These are phyloP conservation scores for Ganaspis sp. DNA, from an alignment of 1,140 invertebrate species.

Conservation along the genomic window DNA sequence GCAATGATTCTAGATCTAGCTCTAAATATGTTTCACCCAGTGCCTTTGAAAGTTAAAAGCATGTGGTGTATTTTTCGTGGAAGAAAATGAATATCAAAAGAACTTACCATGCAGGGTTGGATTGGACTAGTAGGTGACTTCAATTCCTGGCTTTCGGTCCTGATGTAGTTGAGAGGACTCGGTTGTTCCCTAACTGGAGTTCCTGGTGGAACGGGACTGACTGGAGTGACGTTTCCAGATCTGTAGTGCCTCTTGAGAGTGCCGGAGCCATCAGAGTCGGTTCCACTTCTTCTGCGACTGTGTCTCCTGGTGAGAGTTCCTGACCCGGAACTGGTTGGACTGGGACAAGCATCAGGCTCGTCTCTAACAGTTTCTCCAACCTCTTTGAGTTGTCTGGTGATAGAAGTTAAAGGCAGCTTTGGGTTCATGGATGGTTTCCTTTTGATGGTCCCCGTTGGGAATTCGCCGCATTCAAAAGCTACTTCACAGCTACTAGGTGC, in stretches of 20 bases:
- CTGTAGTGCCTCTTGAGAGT: slow-evolving; percentile 79
- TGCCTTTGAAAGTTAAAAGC: no score
- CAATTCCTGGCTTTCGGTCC: slow-evolving; percentile 67
- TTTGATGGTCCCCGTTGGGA: slow-evolving; percentile 86
- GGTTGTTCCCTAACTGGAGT: slow-evolving; percentile 76
- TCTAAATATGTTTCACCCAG: no score
- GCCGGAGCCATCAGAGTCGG: slow-evolving; percentile 79
- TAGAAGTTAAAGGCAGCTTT: slow-evolving; percentile 92
- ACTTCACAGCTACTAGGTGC: slow-evolving; percentile 82
- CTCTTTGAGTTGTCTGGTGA: slow-evolving; percentile 91
- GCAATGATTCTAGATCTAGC: no score
- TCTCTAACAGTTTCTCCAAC: slow-evolving; percentile 82
- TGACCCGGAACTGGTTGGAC: slow-evolving; percentile 71
- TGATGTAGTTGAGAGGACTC: slow-evolving; percentile 69
- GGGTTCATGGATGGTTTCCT: slow-evolving; percentile 92
- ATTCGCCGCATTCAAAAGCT: slow-evolving; percentile 73
- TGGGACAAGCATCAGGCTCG: slow-evolving; percentile 71
- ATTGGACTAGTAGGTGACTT: slow-evolving; percentile 74
- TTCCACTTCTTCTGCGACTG: slow-evolving; percentile 78
- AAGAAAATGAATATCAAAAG: no score
- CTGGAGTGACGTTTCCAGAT: slow-evolving; percentile 76
- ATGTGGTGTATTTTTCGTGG: no score
- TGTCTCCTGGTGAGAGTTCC: slow-evolving; percentile 79
- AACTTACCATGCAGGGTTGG: slow-evolving; percentile 74
- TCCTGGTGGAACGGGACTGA: slow-evolving; percentile 73